These are phyloP conservation scores for Clusia tigrina DNA, from an alignment of 2,888 invertebrate genomes.

Conservation along the genomic window DNA sequence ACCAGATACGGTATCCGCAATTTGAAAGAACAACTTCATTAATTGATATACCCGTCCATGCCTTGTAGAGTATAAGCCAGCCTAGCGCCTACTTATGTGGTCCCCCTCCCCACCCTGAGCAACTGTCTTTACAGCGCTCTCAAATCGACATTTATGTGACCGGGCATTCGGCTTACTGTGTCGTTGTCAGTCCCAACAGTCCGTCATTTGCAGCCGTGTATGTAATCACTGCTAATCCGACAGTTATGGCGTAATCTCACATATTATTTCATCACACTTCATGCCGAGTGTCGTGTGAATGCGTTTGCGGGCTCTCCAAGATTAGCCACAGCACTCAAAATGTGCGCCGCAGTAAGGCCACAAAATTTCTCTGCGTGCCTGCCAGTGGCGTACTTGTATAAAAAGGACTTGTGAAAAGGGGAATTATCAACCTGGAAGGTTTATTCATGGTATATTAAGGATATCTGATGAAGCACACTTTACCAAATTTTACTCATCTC, in stretches of 20 bases:
- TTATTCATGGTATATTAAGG: no score
- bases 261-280: slow-evolving; percentile 43
- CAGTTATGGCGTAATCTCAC: slow-evolving; percentile 53
- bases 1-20: not conserved
- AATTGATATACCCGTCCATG: not conserved
- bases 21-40: not conserved
- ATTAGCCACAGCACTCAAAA: no score
- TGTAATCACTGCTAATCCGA: slow-evolving; percentile 41
- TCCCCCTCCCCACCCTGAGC: not conserved
- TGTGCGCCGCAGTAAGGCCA: no score
- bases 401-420: no score
- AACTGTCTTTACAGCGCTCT: not conserved
- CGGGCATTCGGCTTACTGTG: not conserved
- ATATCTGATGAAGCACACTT: no score
- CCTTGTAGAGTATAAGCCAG: not conserved
- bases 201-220: not conserved
- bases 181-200: not conserved
- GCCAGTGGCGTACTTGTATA: no score
- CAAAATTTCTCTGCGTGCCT: no score
- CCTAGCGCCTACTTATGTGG: not conserved
- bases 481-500: no score
- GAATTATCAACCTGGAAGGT: no score
- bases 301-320: not conserved
- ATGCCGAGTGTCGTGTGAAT: not conserved
- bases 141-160: not conserved